Conservation (phyloP, 2,797 vertebrate species). For the Antrozous pallidus region DNA sequence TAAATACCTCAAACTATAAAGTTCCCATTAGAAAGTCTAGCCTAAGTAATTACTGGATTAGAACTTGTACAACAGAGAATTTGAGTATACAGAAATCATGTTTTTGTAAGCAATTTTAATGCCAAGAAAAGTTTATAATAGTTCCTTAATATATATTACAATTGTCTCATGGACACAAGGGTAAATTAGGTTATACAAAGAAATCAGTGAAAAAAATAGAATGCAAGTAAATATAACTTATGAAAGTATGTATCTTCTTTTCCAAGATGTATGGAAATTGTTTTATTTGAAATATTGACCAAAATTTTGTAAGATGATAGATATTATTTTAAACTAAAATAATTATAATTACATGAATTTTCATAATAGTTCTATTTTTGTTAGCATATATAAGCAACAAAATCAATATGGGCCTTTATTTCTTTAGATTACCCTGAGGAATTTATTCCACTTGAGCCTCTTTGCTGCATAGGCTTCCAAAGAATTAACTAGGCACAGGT, state of each 20-base stretch:
- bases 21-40: background rate
- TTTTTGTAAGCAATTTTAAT: conserved; percentile 36
- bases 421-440: background rate
- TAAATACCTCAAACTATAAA: background rate
- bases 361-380: background rate
- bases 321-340: conserved; percentile 18
- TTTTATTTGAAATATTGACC: conserved; percentile 20
- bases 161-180: background rate
- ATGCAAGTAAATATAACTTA: conserved; percentile 11
- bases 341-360: conserved; percentile 28
- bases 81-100: background rate
- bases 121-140: conserved; percentile 22
- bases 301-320: background rate
- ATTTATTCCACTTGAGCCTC: background rate
- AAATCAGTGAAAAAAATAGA: background rate
- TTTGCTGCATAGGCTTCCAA: background rate
- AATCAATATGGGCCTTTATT: conserved; percentile 8
- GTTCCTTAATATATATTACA: background rate
- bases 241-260: conserved; percentile 32
- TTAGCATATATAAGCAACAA: background rate
- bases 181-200: conserved; percentile 23
- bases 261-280: background rate
- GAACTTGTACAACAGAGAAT: background rate
- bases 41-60: background rate
- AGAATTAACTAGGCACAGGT: background rate